Conservation (phyloP, 2,797 vertebrate genomes). For the Brachyalestes nurse region DNA sequence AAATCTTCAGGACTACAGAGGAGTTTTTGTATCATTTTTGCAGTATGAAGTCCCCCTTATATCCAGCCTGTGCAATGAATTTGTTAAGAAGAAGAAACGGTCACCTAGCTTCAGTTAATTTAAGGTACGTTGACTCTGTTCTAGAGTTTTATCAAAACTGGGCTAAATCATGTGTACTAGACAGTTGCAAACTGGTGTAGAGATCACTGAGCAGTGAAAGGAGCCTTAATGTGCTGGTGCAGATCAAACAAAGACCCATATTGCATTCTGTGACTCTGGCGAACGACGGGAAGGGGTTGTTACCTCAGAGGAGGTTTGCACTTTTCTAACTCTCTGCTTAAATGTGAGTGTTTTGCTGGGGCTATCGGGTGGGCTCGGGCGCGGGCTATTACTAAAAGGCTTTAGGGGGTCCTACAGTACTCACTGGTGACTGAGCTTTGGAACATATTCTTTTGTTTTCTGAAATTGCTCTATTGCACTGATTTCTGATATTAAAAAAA, state of each 20-base stretch:
- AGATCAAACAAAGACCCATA: slow-evolving; percentile 79
- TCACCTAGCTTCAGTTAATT: slow-evolving; percentile 31
- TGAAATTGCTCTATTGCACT: slow-evolving; percentile 79
- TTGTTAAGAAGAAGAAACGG: neutral
- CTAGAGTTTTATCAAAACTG: slow-evolving; percentile 13
- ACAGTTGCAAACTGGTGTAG: slow-evolving; percentile 38
- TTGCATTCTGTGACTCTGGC: slow-evolving; percentile 66
- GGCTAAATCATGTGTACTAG: slow-evolving; percentile 23
- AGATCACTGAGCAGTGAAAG: slow-evolving; percentile 63
- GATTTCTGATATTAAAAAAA: slow-evolving; percentile 63
- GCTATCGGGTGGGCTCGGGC: slow-evolving; percentile 34
- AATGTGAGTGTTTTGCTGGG: slow-evolving; percentile 72
- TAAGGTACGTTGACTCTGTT: slow-evolving; percentile 33
- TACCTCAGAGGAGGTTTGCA: slow-evolving; percentile 74
- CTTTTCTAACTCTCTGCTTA: slow-evolving; percentile 78
- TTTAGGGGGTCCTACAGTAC: slow-evolving; percentile 57
- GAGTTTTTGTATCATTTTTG: slow-evolving; percentile 42
- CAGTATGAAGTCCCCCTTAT: slow-evolving; percentile 48
- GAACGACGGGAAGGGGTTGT: slow-evolving; percentile 67
- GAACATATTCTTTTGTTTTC: slow-evolving; percentile 63
- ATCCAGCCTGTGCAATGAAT: slow-evolving; percentile 42
- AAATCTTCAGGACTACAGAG: slow-evolving; percentile 40
- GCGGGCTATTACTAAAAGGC: slow-evolving; percentile 50
- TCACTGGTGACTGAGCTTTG: slow-evolving; percentile 63
- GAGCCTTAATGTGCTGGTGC: slow-evolving; percentile 77